These are phyloP conservation scores for Chlorodrepanis virens DNA, from an alignment of 2,113 vertebrate species.

Conservation along the genomic window DNA sequence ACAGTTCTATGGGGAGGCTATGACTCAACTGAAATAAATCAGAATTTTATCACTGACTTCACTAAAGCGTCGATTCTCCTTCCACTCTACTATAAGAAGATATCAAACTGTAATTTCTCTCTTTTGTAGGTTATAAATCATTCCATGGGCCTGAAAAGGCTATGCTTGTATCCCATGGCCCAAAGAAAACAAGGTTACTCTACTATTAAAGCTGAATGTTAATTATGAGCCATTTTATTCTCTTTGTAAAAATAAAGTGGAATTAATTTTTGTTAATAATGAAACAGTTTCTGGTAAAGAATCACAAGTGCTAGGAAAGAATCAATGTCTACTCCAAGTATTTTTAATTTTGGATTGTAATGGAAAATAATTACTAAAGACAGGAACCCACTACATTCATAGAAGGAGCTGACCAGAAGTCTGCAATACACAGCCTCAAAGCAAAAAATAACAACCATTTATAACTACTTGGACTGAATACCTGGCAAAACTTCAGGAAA, in stretches of 20 bases:
- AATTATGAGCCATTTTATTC: not conserved
- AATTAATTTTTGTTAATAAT: not conserved
- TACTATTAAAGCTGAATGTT: not conserved
- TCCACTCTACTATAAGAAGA: not conserved
- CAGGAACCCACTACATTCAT: not conserved
- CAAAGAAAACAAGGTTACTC: not conserved
- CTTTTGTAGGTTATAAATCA: not conserved
- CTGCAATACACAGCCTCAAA: not conserved
- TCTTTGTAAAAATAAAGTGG: not conserved
- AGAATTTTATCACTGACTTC: conserved; percentile 26
- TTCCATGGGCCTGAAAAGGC: not conserved
- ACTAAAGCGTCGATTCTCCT: not conserved
- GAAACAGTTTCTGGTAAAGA: not conserved
- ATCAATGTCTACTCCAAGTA: not conserved
- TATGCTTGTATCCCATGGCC: not conserved
- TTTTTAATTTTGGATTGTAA: not conserved
- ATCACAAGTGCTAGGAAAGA: not conserved
- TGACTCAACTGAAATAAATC: not conserved
- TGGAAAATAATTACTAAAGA: not conserved
- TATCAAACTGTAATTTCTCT: conserved; percentile 5
- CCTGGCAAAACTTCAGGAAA: not conserved
- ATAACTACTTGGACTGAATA: not conserved
- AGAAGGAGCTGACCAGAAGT: not conserved
- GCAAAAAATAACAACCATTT: not conserved
- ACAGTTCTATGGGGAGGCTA: not conserved